Percentiles rank a stretch among this genome's conserved stretches.
These are phyloP conservation scores for Oxygymnocypris stewartii DNA, from an alignment of 2,113 vertebrate genomes.

Conservation along the genomic window DNA sequence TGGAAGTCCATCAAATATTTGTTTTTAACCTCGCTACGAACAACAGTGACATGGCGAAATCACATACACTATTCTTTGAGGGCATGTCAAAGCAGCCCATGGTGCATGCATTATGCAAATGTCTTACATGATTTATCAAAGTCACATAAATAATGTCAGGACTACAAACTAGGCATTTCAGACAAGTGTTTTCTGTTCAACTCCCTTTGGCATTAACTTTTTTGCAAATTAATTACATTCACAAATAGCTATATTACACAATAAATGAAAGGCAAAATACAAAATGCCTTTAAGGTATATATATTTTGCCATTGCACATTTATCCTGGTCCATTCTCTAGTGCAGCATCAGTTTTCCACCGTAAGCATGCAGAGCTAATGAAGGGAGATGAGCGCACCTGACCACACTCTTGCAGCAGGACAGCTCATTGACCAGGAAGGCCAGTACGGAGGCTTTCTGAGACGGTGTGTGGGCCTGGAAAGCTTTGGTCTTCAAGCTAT, in stretches of 20 bases:
- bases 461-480: conserved; percentile 91
- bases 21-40: no score
- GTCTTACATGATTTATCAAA: no score
- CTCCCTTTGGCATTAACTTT: neutral
- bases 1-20: no score
- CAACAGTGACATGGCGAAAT: no score
- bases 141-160: no score
- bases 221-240: neutral
- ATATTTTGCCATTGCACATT: no score
- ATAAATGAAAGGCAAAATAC: neutral
- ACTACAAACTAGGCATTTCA: no score
- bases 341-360: neutral
- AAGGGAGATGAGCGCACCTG: conserved; percentile 73
- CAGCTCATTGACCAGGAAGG: conserved; percentile 90
- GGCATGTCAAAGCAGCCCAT: no score
- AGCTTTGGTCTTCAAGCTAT: conserved; percentile 90
- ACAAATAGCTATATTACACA: neutral
- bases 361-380: no score
- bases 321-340: no score
- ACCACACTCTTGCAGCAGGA: conserved; percentile 93
- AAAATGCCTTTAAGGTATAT: neutral
- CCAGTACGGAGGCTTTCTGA: conserved; percentile 88
- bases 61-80: no score
- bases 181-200: neutral
- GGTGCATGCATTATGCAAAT: no score